phyloP scores from a whole-genome alignment of 2,888 invertebrate species.

The Trissoscelio sp. region DNA sequence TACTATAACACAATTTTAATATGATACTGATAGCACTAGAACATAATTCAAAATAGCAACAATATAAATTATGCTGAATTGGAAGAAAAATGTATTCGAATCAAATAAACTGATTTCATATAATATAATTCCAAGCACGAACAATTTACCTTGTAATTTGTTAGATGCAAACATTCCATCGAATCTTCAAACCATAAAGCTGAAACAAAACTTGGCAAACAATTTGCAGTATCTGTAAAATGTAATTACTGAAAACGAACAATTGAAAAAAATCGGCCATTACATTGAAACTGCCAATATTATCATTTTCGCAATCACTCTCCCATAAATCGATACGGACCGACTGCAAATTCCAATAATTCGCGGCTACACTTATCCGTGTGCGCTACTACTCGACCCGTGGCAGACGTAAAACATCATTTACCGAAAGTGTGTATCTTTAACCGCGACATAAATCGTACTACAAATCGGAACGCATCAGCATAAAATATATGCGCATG shows the following conservation, averaged over 20 bases:
- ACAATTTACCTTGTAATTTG: not conserved
- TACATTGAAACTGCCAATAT: constrained; percentile 32
- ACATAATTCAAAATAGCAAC: not conserved
- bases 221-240: not conserved
- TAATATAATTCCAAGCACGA: not conserved
- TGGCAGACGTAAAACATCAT: constrained; percentile 44
- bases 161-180: not conserved
- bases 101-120: not conserved
- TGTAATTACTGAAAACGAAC: not conserved
- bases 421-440: constrained; percentile 55
- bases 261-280: not conserved
- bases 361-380: constrained; percentile 50
- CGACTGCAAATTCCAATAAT: constrained; percentile 43
- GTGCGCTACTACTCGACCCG: constrained; percentile 43
- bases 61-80: not conserved
- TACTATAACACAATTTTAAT: no score
- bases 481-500: constrained; percentile 54
- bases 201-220: not conserved
- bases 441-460: constrained; percentile 55
- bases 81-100: not conserved
- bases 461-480: constrained; percentile 42
- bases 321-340: constrained; percentile 31
- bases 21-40: no score
- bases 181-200: not conserved
- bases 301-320: constrained; percentile 33